Percentiles rank a stretch among this genome's conserved stretches.
Conservation (phyloP, 2,888 invertebrate species). For the Ecliptopera silaceata region DNA sequence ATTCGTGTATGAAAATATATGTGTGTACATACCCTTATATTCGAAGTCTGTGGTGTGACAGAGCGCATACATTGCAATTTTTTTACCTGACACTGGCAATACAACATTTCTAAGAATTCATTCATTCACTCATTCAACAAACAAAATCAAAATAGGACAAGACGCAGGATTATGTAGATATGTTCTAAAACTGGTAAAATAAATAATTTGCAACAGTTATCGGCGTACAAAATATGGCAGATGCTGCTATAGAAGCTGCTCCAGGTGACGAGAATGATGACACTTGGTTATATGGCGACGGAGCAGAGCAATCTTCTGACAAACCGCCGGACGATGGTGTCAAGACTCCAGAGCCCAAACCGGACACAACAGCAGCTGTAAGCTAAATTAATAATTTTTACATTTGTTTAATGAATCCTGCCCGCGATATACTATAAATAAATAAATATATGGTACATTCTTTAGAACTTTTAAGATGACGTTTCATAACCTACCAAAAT, state of each 20-base stretch:
- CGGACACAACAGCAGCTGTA: conserved; percentile 8
- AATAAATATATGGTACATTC: not conserved
- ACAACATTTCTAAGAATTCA: no score
- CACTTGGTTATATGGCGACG: conserved; percentile 94
- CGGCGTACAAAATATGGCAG: conserved; percentile 56
- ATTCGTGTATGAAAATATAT: no score
- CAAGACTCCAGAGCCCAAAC: conserved; percentile 40
- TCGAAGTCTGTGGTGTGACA: no score
- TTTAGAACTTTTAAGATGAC: not conserved
- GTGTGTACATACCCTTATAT: no score
- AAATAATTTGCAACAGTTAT: not conserved
- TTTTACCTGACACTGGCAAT: no score
- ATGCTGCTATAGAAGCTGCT: conserved; percentile 62
- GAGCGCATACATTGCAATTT: no score
- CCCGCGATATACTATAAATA: not conserved
- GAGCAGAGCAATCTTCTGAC: conserved; percentile 71
- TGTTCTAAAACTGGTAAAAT: no score
- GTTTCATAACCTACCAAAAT: not conserved
- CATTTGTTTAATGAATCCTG: no score
- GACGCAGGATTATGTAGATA: no score
- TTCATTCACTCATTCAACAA: no score
- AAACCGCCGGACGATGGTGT: conserved; percentile 45
- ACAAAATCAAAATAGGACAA: no score
- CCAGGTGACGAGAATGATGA: conserved; percentile 89
- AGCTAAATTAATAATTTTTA: not conserved